These are phyloP conservation scores for Calameuta pallipes DNA, from an alignment of 2,888 invertebrate genomes.

Conservation along the genomic window DNA sequence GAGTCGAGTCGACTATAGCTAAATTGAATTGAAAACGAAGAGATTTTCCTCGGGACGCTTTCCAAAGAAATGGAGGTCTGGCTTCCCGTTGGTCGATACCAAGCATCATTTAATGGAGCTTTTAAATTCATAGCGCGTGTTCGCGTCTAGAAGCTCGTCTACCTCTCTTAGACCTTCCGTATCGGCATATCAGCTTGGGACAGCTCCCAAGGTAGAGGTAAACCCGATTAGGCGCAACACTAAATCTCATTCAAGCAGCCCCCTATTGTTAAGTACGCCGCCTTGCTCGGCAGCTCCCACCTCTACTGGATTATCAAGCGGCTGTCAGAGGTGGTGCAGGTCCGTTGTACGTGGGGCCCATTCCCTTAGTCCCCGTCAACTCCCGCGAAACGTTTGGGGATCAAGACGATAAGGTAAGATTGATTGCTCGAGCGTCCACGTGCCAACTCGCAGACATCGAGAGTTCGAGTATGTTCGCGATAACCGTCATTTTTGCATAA, in stretches of 20 bases:
- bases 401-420: slow-evolving; percentile 31
- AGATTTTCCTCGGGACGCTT: neutral
- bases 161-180: slow-evolving; percentile 9
- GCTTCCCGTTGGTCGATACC: slow-evolving; percentile 14
- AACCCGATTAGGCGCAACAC: slow-evolving; percentile 45
- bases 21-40: slow-evolving; percentile 15
- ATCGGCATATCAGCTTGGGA: slow-evolving; percentile 33
- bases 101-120: slow-evolving; percentile 34
- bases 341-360: slow-evolving; percentile 2
- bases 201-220: slow-evolving; percentile 35
- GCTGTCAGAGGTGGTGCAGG: slow-evolving; percentile 21
- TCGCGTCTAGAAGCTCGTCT: neutral
- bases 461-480: slow-evolving; percentile 6
- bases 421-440: slow-evolving; percentile 23
- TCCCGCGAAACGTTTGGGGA: slow-evolving; percentile 14
- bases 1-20: slow-evolving; percentile 6
- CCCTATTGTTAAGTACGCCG: slow-evolving; percentile 40
- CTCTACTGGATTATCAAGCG: slow-evolving; percentile 33
- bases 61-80: neutral
- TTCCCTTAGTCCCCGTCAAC: slow-evolving; percentile 9
- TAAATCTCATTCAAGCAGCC: slow-evolving; percentile 44
- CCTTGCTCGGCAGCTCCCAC: slow-evolving; percentile 22
- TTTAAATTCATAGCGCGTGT: slow-evolving; percentile 35
- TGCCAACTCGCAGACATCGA: slow-evolving; percentile 4
- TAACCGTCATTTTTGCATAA: slow-evolving; percentile 17